Evolutionary conservation across 2,888 invertebrate genomes (phyloP), one percentile per base, ranked within the genome.

Genomic region (Caenorhabditis sp.): DNA sequence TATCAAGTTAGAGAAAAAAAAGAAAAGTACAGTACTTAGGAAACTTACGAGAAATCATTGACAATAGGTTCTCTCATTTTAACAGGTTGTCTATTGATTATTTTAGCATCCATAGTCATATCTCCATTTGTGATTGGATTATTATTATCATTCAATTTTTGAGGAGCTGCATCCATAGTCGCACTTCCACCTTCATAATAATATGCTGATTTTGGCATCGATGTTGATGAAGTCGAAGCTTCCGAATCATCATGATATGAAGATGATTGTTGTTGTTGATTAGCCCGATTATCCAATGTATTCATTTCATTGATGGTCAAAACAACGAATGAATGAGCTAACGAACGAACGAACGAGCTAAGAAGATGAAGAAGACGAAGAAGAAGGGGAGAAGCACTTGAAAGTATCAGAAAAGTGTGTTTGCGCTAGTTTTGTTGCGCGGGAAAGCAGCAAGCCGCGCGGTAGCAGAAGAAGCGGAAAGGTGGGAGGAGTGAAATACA

Each of bases 381-480:
- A 57, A 49, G 27, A 43, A 63, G 53, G 27, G 49, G 60, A 60
- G 69, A 63, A 62, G 62, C 24, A 63, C n/a, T 53, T 24, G 49
- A 54, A 58, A 23, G 23, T 60, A 43, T 43, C 26, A 31, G n/a
- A 31, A 36, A 31, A 31, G 31, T 31, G 31, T 43, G 43, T 43
- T 43, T 43, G 43, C 43, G 43, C 43, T 43, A 43, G 43, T 43
- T 43, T 43, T 43, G 43, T 17, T 8, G 36, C 24, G 49, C 3
- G 43, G 43, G 60, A 60, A 36, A 60, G 58, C 4, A 10, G 5
- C 31, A 4, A 31, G 10, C 31, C 31, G 36, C 12, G 54, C 23
- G 37, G 36, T 31, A 62, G 27, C 24, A 64, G 49, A 53, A 31
- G 49, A 53, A 23, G 61, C 51, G 62, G 66, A 60, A 58, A 65